These are phyloP conservation scores for Pygathrix nemaeus DNA, from an alignment of 2,113 vertebrate species.

Conservation along the genomic window DNA sequence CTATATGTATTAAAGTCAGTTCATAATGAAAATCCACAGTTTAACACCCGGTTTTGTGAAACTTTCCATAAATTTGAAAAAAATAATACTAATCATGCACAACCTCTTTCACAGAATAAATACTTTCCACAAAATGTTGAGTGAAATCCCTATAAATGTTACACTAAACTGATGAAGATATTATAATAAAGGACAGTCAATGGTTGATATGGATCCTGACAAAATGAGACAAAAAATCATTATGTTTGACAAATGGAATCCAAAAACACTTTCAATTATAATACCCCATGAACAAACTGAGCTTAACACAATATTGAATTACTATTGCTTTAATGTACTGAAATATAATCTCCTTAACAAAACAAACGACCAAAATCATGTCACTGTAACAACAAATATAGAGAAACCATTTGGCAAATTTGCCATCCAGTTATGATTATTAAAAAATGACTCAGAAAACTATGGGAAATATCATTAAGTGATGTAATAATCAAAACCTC, in stretches of 20 bases:
- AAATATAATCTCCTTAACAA: constrained; percentile 9
- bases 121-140: neutral
- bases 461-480: neutral
- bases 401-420: neutral
- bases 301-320: constrained; percentile 2
- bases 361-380: neutral
- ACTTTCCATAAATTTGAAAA: neutral
- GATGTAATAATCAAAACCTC: neutral
- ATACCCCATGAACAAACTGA: neutral
- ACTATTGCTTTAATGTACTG: neutral
- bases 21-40: neutral
- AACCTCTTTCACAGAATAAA: neutral
- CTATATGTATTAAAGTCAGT: neutral
- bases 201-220: neutral
- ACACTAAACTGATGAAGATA: neutral
- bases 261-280: constrained; percentile 7
- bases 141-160: neutral
- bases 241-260: neutral
- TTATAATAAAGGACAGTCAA: neutral
- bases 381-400: neutral
- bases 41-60: neutral
- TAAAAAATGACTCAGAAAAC: neutral
- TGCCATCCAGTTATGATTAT: neutral
- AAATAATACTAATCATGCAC: neutral
- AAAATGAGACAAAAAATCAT: neutral